Base-by-base conservation (phyloP, 2,888 invertebrate species). In the Microctonus aethiopoides region DNA sequence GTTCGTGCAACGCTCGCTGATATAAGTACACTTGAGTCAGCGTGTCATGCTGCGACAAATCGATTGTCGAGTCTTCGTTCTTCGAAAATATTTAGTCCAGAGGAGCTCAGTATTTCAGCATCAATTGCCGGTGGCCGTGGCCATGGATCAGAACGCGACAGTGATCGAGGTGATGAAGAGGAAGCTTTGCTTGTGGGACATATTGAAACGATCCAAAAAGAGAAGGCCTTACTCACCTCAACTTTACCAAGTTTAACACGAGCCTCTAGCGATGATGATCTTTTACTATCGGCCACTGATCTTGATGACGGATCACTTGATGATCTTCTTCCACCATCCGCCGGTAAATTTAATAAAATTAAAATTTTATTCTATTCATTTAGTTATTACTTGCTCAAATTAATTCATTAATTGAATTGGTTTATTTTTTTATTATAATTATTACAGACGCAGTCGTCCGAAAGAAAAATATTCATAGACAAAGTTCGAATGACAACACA, bases 1-100 rank as follows among this genome's bases (percentile, higher is more conserved):
- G 92, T 97, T n/a, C 91, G 93, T 73, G 92, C 91, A 71, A 95
- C 95, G 24, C 87, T 98, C 73, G 94, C 93, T 52, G 97, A 97
- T 87, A 97, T 98, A 77, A 95, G 95, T 79, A 95, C 95, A 0
- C 88, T 98, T 75, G 97, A 97, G 80, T 91, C 91, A 10, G 97
- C 96, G 51, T 92, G 94, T 81, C 93, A 93, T 78, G 93, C 95
- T n/a, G 96, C 95, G 11, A 91, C 92, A 10, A 92, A 93, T 82
- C 89, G 96, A 26, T 89, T 97, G 68, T 92, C 92, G 72, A 92
- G 92, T 72, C 89, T 97, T 78, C 89, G 95, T 75, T 92, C 92
- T 73, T 92, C 92, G 0, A 93, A 92, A 87, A 92, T 92, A 29
- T 91, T 91, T 81, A 90, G 89, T 54, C 90, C 90, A 0, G 90